Conservation (phyloP, 2,888 invertebrate species). For the Tetragonisca angustula region DNA sequence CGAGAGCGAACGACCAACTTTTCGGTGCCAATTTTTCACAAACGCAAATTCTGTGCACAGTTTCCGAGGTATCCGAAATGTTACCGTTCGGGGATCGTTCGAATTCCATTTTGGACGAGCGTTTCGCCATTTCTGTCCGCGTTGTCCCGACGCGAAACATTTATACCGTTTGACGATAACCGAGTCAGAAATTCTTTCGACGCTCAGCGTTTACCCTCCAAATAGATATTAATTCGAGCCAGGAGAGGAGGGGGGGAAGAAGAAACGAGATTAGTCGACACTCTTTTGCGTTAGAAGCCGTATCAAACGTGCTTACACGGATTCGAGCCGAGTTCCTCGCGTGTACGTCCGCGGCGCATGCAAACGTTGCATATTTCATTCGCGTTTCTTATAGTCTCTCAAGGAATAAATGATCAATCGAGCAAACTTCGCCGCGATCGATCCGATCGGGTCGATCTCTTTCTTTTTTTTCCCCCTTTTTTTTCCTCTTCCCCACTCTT, state of each 20-base stretch:
- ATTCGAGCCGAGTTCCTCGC: background rate
- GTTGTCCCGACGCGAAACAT: background rate
- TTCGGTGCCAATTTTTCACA: too few species aligned
- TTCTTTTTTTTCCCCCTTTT: too few species aligned
- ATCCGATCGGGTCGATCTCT: background rate
- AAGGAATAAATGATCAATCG: slow-evolving; percentile 21
- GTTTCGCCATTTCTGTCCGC: background rate
- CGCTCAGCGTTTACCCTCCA: background rate
- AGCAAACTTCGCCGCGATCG: background rate
- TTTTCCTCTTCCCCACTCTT: too few species aligned
- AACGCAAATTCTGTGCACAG: too few species aligned
- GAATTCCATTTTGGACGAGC: background rate
- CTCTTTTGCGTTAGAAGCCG: slow-evolving; percentile 11
- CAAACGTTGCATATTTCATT: slow-evolving; percentile 20
- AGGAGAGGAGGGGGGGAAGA: background rate
- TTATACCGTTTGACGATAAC: background rate
- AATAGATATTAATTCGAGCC: slow-evolving; percentile 12
- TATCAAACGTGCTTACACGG: background rate
- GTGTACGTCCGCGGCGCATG: background rate
- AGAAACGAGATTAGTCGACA: slow-evolving; percentile 10
- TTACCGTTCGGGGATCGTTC: background rate
- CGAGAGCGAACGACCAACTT: too few species aligned
- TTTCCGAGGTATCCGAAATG: too few species aligned
- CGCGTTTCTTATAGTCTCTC: slow-evolving; percentile 4
- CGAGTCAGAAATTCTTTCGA: background rate